Base-by-base conservation (phyloP, 2,888 invertebrate genomes). In the Eulithis testata region DNA sequence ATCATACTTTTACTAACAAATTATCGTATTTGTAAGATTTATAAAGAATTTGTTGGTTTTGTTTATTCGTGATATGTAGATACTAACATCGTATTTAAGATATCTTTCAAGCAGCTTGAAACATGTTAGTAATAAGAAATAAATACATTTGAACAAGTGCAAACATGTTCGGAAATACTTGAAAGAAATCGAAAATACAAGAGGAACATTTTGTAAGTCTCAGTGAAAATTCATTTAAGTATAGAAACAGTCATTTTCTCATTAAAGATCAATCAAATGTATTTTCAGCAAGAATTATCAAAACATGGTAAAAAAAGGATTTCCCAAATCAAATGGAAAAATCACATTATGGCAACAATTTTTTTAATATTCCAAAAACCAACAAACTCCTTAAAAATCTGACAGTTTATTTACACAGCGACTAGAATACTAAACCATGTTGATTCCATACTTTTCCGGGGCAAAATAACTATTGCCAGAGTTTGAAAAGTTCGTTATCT, bases 401-500 rank as follows among this genome's bases (percentile, higher is more conserved):
- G 11, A 59, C 61, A 61, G 55, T 63, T 50, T 76, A 80, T 80
- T 66, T 78, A 82, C 76, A 71, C 49, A 81, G 77, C 75, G 87
- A 89, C 90, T 89, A 90, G 89, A 88, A 70, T 81, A 89, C 89
- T 93, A 93, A 78, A 93, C 93, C 93, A 93, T 93, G 83, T 93
- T 93, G 55, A 93, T 93, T 63, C 93, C 93, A 74, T 93, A 93
- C 66, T 93, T 93, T 70, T 93, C 93, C 4, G 93, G 92, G 9
- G 93, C 92, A 70, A 93, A 93, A 72, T 93, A 93, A 75, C 91
- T 90, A 75, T 93, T 91, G 6, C 91, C 87, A 1, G 94, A 72
- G 84, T 94, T 84, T 69, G 94, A 81, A 88, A 94, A 86, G 91
- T 94, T 85, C 84, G 94, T 76, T 77, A 93, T 92, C 75, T 93